Conservation (phyloP, 2,888 invertebrate genomes). For the Leptinotarsa juncta region DNA sequence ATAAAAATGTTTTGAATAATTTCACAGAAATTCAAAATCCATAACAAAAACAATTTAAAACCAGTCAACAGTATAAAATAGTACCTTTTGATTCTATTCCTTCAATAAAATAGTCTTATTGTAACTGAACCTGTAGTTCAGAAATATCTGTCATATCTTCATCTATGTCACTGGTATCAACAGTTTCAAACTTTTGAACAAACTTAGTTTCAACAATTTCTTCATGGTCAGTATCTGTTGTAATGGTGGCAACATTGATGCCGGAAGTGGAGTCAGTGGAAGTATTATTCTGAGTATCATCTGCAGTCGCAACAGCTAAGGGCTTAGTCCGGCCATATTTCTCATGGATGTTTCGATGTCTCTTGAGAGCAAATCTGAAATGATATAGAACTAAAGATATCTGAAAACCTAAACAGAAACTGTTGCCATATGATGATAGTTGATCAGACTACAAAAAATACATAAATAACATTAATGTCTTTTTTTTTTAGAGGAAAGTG, state of each 20-base stretch:
- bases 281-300: conserved; percentile 53
- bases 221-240: conserved; percentile 53
- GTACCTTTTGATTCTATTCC: conserved; percentile 23
- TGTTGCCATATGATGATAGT: neutral
- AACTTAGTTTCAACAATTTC: conserved; percentile 60
- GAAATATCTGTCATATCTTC: conserved; percentile 64
- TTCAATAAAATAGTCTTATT: conserved; percentile 49
- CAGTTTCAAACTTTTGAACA: conserved; percentile 59
- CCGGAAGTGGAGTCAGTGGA: conserved; percentile 32
- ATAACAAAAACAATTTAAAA: conserved; percentile 22
- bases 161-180: conserved; percentile 56
- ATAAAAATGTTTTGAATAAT: conserved; percentile 7
- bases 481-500: no score
- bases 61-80: conserved; percentile 23
- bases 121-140: conserved; percentile 63
- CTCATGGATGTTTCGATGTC: conserved; percentile 88
- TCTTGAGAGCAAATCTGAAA: conserved; percentile 78
- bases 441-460: no score
- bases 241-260: conserved; percentile 45
- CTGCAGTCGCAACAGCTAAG: conserved; percentile 56
- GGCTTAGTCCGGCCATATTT: conserved; percentile 79
- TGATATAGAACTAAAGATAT: neutral
- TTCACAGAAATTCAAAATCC: conserved; percentile 27
- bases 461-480: no score
- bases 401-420: neutral